Evolutionary conservation across 1,140 invertebrate genomes (phyloP).

Genomic region (Plodia interpunctella): DNA sequence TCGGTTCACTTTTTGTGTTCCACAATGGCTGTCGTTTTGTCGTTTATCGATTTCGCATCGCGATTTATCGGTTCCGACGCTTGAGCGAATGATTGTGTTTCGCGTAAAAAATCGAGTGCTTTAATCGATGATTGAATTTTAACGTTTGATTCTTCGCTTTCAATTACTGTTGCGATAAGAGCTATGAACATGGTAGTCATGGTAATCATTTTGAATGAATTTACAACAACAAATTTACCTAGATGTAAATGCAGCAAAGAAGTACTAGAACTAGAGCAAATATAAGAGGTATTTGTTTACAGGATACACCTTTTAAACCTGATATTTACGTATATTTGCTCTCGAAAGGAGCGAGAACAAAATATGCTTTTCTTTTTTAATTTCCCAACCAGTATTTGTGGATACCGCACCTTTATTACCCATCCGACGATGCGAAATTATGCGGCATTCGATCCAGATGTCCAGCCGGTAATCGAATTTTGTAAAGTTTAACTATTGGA

Average conservation of each 20-base stretch:
- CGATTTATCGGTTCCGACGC: conserved; percentile 25
- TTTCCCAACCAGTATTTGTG: too few species aligned
- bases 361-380: too few species aligned
- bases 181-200: not conserved
- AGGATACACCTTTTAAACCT: too few species aligned
- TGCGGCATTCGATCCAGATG: too few species aligned
- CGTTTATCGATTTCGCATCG: conserved; percentile 29
- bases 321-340: too few species aligned
- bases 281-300: too few species aligned
- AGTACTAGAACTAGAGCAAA: too few species aligned
- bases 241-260: not conserved
- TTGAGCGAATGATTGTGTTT: conserved; percentile 31
- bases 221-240: not conserved
- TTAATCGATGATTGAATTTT: conserved; percentile 33
- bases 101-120: conserved; percentile 25
- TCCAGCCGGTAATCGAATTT: too few species aligned
- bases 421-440: too few species aligned
- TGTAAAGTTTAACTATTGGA: too few species aligned
- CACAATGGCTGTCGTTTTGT: conserved; percentile 26
- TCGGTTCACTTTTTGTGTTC: conserved; percentile 20
- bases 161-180: conserved; percentile 20
- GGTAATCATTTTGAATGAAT: not conserved
- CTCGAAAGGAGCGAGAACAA: too few species aligned
- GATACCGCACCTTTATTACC: too few species aligned
- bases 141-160: conserved; percentile 17